A percentile compares a stretch with the other conserved stretches of the same genome.
Evolutionary conservation across 2,113 vertebrate species (phyloP).

Genomic region (Holacanthus passer): DNA sequence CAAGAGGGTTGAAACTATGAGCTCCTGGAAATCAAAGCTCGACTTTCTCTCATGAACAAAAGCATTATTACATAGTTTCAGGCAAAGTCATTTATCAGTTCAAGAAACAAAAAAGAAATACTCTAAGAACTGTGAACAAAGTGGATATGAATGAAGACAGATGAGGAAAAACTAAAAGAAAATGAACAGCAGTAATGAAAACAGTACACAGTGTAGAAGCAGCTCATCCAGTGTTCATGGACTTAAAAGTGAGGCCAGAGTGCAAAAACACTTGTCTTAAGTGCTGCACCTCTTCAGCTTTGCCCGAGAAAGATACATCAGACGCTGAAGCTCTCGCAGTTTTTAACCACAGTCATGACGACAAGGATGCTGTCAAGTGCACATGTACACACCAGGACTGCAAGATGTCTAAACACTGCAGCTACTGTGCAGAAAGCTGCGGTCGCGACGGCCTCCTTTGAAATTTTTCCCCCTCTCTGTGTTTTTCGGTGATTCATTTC

Average conservation of each 20-base stretch:
- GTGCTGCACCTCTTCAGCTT: background rate
- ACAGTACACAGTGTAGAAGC: background rate
- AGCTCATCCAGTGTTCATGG: conserved; percentile 6
- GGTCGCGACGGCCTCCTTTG: background rate
- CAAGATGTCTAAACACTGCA: background rate
- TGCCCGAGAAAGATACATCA: background rate
- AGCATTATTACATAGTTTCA: too few relatives aligned
- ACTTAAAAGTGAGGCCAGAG: background rate
- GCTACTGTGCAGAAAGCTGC: conserved; percentile 3
- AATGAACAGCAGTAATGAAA: background rate
- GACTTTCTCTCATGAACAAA: background rate
- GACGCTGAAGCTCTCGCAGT: background rate
- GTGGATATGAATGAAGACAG: background rate
- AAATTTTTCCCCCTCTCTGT: conserved; percentile 16
- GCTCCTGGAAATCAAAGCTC: background rate
- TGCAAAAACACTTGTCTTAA: background rate
- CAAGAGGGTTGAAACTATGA: background rate
- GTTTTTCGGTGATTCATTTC: conserved; percentile 14
- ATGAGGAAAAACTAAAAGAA: background rate
- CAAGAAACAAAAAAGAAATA: too few relatives aligned
- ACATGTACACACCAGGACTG: background rate
- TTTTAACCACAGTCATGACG: background rate
- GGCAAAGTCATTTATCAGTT: too few relatives aligned
- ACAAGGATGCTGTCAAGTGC: background rate
- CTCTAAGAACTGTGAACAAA: too few relatives aligned